A percentile compares a stretch with the other conserved stretches of the same genome.
Conservation (phyloP, 2,888 invertebrate genomes). For the Netelia virgata region DNA sequence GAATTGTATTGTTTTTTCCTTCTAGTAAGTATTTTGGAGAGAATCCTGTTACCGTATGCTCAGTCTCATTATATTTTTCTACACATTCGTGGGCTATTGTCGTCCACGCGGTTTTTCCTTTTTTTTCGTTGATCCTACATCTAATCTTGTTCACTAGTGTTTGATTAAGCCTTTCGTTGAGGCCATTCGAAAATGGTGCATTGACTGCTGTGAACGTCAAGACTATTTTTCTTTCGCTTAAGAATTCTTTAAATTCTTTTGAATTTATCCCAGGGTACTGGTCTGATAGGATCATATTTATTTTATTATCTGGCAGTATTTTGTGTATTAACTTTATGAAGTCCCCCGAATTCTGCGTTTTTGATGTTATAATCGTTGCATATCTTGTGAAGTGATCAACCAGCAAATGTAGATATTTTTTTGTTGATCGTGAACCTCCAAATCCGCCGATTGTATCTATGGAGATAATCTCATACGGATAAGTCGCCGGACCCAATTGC, state of each 20-base stretch:
- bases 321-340: constrained; percentile 71
- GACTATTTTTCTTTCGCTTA: constrained; percentile 65
- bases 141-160: constrained; percentile 75
- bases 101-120: constrained; percentile 71
- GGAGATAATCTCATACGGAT: constrained; percentile 1
- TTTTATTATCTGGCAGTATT: constrained; percentile 43
- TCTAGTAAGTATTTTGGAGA: constrained; percentile 71
- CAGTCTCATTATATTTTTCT: constrained; percentile 72
- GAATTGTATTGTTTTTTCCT: constrained; percentile 64
- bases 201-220: constrained; percentile 75
- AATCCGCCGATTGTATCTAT: constrained; percentile 8
- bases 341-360: constrained; percentile 70
- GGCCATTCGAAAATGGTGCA: constrained; percentile 62
- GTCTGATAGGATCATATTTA: constrained; percentile 68
- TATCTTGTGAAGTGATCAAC: constrained; percentile 74
- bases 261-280: constrained; percentile 74
- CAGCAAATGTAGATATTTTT: constrained; percentile 73
- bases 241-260: constrained; percentile 70
- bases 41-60: constrained; percentile 71
- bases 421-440: constrained; percentile 72
- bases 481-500: not conserved
- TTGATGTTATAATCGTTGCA: constrained; percentile 72
- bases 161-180: constrained; percentile 67
- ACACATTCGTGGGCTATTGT: constrained; percentile 72
- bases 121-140: constrained; percentile 72